These are phyloP conservation scores for Atrina japonica DNA, from an alignment of 2,888 invertebrate genomes.

Conservation along the genomic window DNA sequence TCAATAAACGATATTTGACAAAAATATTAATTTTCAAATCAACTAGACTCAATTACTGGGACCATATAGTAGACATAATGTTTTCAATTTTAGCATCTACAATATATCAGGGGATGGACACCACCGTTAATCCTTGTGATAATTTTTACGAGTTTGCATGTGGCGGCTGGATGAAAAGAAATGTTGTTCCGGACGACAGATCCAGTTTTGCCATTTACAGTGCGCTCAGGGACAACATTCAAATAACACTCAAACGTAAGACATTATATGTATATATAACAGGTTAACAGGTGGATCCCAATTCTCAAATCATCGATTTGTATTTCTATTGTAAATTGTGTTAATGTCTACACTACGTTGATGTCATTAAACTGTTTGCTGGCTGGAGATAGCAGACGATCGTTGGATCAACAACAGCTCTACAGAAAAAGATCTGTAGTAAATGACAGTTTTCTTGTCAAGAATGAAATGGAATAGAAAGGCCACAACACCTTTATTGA, in stretches of 20 bases:
- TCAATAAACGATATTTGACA: too few relatives aligned
- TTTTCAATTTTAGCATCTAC: conserved; percentile 85
- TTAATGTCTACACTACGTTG: too few relatives aligned
- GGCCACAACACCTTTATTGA: too few relatives aligned
- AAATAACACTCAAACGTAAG: conserved; percentile 87
- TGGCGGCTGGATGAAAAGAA: conserved; percentile 91
- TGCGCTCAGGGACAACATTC: conserved; percentile 90
- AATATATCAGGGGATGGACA: conserved; percentile 89
- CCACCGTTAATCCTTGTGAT: conserved; percentile 88
- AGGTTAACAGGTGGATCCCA: neutral
- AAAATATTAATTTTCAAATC: too few relatives aligned
- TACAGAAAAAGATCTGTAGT: too few relatives aligned
- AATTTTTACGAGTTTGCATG: conserved; percentile 93
- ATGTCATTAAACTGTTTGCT: too few relatives aligned
- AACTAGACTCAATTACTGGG: too few relatives aligned
- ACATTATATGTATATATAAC: neutral
- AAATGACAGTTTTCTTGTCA: too few relatives aligned
- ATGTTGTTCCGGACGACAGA: conserved; percentile 91
- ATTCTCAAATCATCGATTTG: neutral
- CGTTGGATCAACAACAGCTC: too few relatives aligned
- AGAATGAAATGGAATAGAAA: too few relatives aligned
- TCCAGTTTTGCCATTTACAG: conserved; percentile 91
- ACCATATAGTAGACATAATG: neutral
- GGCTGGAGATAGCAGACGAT: too few relatives aligned
- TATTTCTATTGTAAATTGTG: neutral